Evolutionary conservation across 2,113 vertebrate genomes (phyloP).

Genomic region (Chloebia gouldiae): DNA sequence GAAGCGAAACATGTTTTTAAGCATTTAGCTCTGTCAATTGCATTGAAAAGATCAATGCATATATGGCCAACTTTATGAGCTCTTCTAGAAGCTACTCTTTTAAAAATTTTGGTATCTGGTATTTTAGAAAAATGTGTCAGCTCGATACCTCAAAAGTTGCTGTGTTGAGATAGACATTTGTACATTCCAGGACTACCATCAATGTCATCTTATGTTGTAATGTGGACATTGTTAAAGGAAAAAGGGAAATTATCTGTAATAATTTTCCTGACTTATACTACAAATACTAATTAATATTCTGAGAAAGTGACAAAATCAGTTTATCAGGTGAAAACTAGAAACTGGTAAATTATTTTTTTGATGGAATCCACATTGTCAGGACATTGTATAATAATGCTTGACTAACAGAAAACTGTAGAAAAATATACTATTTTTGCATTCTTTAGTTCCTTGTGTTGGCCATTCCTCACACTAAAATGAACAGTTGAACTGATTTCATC

Average conservation of each 20-base stretch:
- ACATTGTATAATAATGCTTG: neutral
- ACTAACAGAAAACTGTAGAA: neutral
- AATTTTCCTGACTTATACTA: neutral
- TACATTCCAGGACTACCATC: neutral
- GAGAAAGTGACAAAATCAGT: neutral
- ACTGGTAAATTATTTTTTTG: rapidly evolving
- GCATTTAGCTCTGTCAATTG: neutral
- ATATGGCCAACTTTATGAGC: neutral
- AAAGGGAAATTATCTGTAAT: neutral
- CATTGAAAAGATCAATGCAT: neutral
- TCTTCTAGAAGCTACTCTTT: neutral
- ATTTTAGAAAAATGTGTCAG: neutral
- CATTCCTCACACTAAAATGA: neutral
- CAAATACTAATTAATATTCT: neutral
- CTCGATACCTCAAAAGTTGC: neutral
- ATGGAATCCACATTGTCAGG: neutral
- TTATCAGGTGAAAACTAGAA: neutral
- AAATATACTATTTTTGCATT: neutral
- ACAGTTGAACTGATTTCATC: neutral
- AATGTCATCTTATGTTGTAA: neutral
- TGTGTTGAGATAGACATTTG: neutral
- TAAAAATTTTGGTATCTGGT: neutral
- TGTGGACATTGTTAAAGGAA: neutral
- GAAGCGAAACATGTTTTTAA: neutral
- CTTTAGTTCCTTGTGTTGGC: neutral